Evolutionary conservation across 2,888 invertebrate species (phyloP), one percentile per base, ranked within the genome.

Genomic region (Protula sp.): DNA sequence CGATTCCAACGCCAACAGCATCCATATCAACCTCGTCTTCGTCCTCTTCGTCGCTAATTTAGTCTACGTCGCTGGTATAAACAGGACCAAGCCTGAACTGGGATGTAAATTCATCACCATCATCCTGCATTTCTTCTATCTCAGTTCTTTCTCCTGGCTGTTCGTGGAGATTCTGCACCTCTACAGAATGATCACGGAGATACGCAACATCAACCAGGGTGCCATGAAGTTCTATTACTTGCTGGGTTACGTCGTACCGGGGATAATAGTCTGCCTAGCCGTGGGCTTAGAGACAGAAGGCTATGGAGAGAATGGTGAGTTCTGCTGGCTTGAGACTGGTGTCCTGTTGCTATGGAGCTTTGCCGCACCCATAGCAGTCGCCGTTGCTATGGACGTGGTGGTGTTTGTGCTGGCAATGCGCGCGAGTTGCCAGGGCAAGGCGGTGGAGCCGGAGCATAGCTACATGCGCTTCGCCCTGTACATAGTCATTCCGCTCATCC

Each of bases 311-410:
- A 94, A 92, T 77, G 89, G 89, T 73, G 87, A 91, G 64, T 94
- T 94, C 93, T 97, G 97, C 81, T 97, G 95, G 95, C 85, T 97
- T 64, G 91, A 92, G 5, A 87, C 94, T 48, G 92, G 93, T 78
- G 94, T 94, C 79, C 89, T 90, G 27, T 91, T 94, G 27, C 90
- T 95, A 51, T 97, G 95, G 95, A 91, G 94, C 84, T 86, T 95
- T 72, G 92, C 95, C 68, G 91, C 92, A 2, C 95, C 97, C 3
- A 89, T 94, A 30, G 89, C 88, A 31, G 85, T 88, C 61, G 87
- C 90, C 74, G 90, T 92, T 0, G 81, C 87, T 30, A 86, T 89
- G 3, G 72, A 92, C 74, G 84, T 94, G 2, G 84, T 88, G 30
- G 88, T 91, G 65, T 86, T 94, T 22, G 87, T 92, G 19, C 86